A percentile compares a stretch with the other conserved stretches of the same genome.
These are phyloP conservation scores for Caloenas nicobarica DNA, from an alignment of 2,113 vertebrate genomes.

Conservation along the genomic window DNA sequence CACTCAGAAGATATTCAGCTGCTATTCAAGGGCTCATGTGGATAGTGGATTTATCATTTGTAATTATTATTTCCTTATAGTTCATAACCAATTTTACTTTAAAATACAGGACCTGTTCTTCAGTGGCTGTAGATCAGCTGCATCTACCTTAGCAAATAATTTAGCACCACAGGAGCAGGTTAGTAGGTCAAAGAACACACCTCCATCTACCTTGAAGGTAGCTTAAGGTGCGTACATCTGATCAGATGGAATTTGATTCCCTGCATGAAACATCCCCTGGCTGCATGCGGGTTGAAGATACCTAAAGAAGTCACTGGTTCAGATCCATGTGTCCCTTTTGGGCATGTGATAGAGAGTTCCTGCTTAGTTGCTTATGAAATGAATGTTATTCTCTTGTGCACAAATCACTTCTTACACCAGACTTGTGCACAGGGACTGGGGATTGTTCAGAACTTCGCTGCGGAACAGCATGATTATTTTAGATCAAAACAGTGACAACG, in stretches of 20 bases:
- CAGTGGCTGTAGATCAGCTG: neutral
- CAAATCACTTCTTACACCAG: neutral
- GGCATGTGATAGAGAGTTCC: neutral
- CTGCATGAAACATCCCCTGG: neutral
- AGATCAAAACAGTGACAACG: neutral
- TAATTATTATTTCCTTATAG: neutral
- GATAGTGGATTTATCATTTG: neutral
- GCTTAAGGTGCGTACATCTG: neutral
- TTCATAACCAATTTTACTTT: neutral
- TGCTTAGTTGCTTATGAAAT: neutral
- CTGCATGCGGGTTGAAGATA: neutral
- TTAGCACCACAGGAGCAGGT: accelerated
- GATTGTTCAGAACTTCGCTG: neutral
- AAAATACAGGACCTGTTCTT: neutral
- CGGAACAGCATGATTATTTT: neutral
- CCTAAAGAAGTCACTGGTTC: neutral
- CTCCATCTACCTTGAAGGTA: neutral
- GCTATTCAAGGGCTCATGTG: neutral
- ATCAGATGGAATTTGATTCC: neutral
- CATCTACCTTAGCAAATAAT: neutral
- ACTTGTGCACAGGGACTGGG: neutral
- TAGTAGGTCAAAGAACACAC: neutral
- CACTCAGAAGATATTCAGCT: neutral
- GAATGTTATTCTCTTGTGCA: neutral
- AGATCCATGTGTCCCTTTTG: neutral